Percentiles rank a stretch among this genome's conserved stretches.
Conservation (phyloP, 2,797 vertebrate genomes). For the Notolabrus celidotus region DNA sequence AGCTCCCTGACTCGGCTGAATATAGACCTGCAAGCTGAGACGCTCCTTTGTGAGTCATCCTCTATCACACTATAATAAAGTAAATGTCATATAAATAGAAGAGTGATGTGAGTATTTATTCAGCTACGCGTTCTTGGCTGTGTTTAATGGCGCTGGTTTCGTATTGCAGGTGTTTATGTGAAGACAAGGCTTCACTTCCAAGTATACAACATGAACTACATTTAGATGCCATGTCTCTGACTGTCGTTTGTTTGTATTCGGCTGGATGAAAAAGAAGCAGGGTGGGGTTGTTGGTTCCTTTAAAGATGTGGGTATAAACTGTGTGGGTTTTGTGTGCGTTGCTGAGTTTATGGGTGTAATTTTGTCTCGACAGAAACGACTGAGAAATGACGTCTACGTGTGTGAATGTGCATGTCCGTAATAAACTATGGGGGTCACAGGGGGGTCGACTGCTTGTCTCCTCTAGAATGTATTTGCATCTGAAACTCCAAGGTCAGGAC, state of each 20-base stretch:
- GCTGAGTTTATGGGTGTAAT: not conserved
- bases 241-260: conserved; percentile 18
- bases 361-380: conserved; percentile 28
- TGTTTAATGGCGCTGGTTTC: conserved; percentile 15
- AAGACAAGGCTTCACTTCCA: conserved; percentile 44
- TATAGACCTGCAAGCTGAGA: conserved; percentile 64
- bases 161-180: conserved; percentile 62
- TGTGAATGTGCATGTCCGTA: conserved; percentile 21
- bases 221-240: conserved; percentile 10
- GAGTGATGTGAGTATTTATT: conserved; percentile 23
- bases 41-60: conserved; percentile 50
- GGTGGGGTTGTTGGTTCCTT: not conserved
- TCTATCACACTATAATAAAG: conserved; percentile 40
- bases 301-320: conserved; percentile 4
- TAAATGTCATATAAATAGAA: conserved; percentile 58
- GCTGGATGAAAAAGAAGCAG: conserved; percentile 10
- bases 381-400: conserved; percentile 29
- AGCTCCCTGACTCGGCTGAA: conserved; percentile 38
- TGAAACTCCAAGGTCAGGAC: conserved; percentile 78
- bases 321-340: conserved; percentile 7
- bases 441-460: conserved; percentile 64
- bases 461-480: conserved; percentile 76
- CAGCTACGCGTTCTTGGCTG: conserved; percentile 15
- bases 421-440: conserved; percentile 53
- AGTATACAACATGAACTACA: conserved; percentile 30